These are phyloP conservation scores for Urophycis tenuis DNA, from an alignment of 2,797 vertebrate genomes.

Conservation along the genomic window DNA sequence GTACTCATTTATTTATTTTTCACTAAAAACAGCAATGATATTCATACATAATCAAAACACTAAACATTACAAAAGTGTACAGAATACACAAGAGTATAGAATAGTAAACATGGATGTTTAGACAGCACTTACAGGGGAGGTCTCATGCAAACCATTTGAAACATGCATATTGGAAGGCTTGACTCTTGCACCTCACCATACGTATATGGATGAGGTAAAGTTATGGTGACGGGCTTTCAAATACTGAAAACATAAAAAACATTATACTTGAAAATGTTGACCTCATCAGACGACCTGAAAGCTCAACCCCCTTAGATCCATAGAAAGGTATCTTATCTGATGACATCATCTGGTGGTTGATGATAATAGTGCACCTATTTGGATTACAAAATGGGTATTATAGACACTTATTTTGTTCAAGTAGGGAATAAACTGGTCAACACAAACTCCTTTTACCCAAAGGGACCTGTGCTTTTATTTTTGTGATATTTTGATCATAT, in stretches of 20 bases:
- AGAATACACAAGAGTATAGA: too few species aligned
- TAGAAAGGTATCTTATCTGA: conserved; percentile 12
- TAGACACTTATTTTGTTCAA: background rate
- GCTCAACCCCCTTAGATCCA: conserved; percentile 12
- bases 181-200: too few species aligned
- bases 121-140: background rate
- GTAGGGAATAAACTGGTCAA: background rate
- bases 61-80: background rate
- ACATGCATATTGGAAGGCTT: too few species aligned
- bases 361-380: conserved; percentile 29
- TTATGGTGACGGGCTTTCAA: background rate
- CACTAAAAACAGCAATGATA: background rate
- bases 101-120: background rate
- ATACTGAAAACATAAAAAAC: background rate
- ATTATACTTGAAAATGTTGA: background rate
- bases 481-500: background rate
- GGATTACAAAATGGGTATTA: conserved; percentile 30
- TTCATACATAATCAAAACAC: background rate
- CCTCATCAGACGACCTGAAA: conserved; percentile 8
- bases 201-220: too few species aligned
- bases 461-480: background rate
- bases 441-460: background rate
- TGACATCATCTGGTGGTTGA: conserved; percentile 15
- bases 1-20: background rate
- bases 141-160: background rate